Percentiles rank a stretch among this genome's conserved stretches.
phyloP scores from a whole-genome alignment of 2,888 invertebrate species.

The Abrostola tripartita region DNA sequence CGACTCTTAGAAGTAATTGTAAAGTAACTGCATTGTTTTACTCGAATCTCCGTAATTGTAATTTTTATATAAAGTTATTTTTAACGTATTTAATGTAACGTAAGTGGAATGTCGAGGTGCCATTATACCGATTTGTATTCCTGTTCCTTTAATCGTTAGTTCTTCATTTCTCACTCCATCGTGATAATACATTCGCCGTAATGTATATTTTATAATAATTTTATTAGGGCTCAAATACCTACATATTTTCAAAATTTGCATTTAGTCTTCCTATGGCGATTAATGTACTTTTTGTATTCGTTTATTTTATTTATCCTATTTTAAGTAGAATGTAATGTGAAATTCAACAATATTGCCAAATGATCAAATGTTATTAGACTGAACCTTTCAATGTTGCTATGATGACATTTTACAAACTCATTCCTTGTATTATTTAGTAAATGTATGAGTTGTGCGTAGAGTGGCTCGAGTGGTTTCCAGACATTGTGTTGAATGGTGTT shows the following conservation, averaged over 20 bases:
- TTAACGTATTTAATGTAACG: conserved; percentile 80
- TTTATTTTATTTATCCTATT: conserved; percentile 73
- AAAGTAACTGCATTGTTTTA: conserved; percentile 77
- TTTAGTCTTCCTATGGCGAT: conserved; percentile 84
- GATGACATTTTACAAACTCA: conserved; percentile 64
- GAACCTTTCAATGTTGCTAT: conserved; percentile 75
- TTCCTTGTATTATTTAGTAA: conserved; percentile 60
- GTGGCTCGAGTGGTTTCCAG: conserved; percentile 71
- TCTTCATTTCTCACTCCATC: conserved; percentile 64
- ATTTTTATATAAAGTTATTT: conserved; percentile 83
- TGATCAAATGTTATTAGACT: conserved; percentile 87
- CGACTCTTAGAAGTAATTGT: conserved; percentile 71
- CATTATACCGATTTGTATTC: conserved; percentile 85
- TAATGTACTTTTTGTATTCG: conserved; percentile 70
- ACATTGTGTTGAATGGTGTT: conserved; percentile 58
- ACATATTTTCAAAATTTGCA: conserved; percentile 70
- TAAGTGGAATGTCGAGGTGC: conserved; percentile 86
- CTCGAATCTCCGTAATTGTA: conserved; percentile 85
- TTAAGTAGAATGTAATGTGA: conserved; percentile 63
- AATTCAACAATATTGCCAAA: conserved; percentile 87
- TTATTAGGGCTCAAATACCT: conserved; percentile 72
- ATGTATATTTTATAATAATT: conserved; percentile 57
- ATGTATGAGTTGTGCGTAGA: conserved; percentile 51
- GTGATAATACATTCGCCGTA: conserved; percentile 51
- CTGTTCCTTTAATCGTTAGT: conserved; percentile 70